These are phyloP conservation scores for Drosophila koepferae DNA, from an alignment of 2,888 invertebrate genomes.

Conservation along the genomic window DNA sequence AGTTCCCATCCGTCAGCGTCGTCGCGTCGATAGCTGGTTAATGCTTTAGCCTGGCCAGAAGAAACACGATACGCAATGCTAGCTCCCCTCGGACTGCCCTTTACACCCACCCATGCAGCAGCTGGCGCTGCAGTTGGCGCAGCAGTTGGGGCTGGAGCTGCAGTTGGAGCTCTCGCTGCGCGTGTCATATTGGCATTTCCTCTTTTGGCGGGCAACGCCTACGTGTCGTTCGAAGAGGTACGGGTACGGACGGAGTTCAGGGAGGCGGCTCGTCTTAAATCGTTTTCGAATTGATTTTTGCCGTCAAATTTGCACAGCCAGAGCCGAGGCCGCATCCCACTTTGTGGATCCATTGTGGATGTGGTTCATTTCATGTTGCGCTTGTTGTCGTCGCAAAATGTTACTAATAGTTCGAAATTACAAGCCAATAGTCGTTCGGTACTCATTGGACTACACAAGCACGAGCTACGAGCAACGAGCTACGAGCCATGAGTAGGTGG, in stretches of 20 bases:
- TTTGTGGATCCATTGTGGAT: slow-evolving; percentile 25
- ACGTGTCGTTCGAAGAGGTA: slow-evolving; percentile 45
- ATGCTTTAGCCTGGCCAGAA: slow-evolving; percentile 50
- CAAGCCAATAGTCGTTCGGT: slow-evolving; percentile 70
- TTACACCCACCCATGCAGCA: slow-evolving; percentile 11
- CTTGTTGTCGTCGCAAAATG: slow-evolving; percentile 75
- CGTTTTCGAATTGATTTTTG: slow-evolving; percentile 80
- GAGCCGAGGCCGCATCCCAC: slow-evolving; percentile 28
- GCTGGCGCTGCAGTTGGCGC: background rate
- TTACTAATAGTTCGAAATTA: slow-evolving; percentile 80
- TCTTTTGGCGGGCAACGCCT: slow-evolving; percentile 72
- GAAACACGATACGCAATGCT: slow-evolving; percentile 64
- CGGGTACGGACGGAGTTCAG: background rate
- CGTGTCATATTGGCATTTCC: slow-evolving; percentile 81
- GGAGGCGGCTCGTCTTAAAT: slow-evolving; percentile 65
- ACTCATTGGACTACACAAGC: slow-evolving; percentile 30
- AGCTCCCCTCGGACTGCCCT: background rate
- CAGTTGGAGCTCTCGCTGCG: slow-evolving; percentile 56
- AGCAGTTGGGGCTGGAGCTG: slow-evolving; percentile 18
- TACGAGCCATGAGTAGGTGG: slow-evolving; percentile 46
- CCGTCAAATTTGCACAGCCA: slow-evolving; percentile 77
- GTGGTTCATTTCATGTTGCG: slow-evolving; percentile 68
- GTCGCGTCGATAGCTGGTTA: slow-evolving; percentile 77
- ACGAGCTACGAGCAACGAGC: slow-evolving; percentile 16
- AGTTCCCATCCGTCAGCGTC: slow-evolving; percentile 74